phyloP scores from a whole-genome alignment of 2,888 invertebrate genomes.

The Copidosoma aretas region DNA sequence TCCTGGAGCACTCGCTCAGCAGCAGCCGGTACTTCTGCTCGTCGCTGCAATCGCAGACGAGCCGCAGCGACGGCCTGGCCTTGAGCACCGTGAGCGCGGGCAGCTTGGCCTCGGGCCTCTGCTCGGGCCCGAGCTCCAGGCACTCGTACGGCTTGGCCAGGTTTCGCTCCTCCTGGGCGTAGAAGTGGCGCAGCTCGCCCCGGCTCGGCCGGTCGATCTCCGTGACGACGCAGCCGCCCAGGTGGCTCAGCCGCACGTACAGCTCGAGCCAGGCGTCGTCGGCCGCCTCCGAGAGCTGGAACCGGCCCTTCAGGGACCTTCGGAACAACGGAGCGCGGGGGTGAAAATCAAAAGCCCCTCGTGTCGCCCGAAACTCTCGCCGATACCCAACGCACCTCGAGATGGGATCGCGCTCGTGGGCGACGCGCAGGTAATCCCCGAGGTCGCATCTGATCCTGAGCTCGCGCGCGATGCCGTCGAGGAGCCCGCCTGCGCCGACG shows the following conservation, averaged over 20 bases:
- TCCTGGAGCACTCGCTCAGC: slow-evolving; percentile 1
- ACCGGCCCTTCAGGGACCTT: slow-evolving; percentile 50
- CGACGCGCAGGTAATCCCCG: slow-evolving; percentile 43
- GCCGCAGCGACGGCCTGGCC: neutral
- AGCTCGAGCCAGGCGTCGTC: slow-evolving; percentile 45
- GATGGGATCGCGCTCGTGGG: slow-evolving; percentile 50
- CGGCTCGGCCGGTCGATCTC: slow-evolving; percentile 46
- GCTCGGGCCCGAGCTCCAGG: slow-evolving; percentile 23
- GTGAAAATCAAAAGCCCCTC: too few relatives aligned
- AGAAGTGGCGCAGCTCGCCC: slow-evolving; percentile 42
- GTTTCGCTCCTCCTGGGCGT: slow-evolving; percentile 50
- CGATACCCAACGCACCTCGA: too few relatives aligned
- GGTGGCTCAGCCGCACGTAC: slow-evolving; percentile 52
- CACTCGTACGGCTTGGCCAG: slow-evolving; percentile 49
- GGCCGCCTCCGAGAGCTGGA: slow-evolving; percentile 7
- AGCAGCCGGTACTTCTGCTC: slow-evolving; percentile 12
- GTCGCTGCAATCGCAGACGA: slow-evolving; percentile 35
- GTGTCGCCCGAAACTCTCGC: too few relatives aligned
- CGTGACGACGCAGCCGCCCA: slow-evolving; percentile 53
- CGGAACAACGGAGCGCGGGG: too few relatives aligned
- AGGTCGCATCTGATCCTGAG: slow-evolving; percentile 48
- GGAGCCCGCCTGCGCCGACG: slow-evolving; percentile 48
- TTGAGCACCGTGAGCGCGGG: neutral
- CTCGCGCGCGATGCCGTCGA: slow-evolving; percentile 54
- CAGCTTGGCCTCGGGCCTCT: neutral